Base-by-base conservation (phyloP, 2,888 invertebrate genomes). In the Meandrusa payeni region DNA sequence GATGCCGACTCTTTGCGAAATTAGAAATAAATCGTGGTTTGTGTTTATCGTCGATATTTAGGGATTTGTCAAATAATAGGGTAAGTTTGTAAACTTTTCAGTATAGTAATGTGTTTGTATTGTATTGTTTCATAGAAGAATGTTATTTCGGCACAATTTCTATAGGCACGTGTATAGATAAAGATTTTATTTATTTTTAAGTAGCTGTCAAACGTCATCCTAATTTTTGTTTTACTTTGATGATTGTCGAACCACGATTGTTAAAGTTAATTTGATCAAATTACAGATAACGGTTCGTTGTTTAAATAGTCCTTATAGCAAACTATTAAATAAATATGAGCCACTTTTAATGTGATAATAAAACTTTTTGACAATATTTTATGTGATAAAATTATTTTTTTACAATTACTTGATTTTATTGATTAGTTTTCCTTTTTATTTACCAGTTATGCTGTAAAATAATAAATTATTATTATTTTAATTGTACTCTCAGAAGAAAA, bases 21-120 rank as follows among this genome's bases (percentile, higher is more conserved):
- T 82, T 90, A 79, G 89, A 90, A 80, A 81, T 90, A 80, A 88
- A 88, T 80, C 89, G 89, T 79, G 86, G 76, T 69, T 80, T 87
- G 83, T 86, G 86, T 83, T 80, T 88, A 74, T 80, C 85, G 59
- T 76, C 87, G 58, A 69, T 86, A 74, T 80, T 82, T 68, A 83
- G 76, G 72, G 81, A 82, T 76, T 79, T 86, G 59, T 79, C 79
- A 57, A 80, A 85, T 80, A 86, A 67, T 69, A 81, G 76, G 74
- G 88, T 88, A 59, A 76, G 88, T 83, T 54, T 57, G 23, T 46
- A 41, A 58, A 55, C 52, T 57, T 58, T 61, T 50, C 47, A 48
- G 46, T 51, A 29, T 39, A 60, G 52, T 47, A 42, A 34, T 48
- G 40, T 45, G 48, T 56, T 62, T 65, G 59, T 50, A 53, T 55